Conservation (phyloP, 2,888 invertebrate species). For the Homarus gammarus region DNA sequence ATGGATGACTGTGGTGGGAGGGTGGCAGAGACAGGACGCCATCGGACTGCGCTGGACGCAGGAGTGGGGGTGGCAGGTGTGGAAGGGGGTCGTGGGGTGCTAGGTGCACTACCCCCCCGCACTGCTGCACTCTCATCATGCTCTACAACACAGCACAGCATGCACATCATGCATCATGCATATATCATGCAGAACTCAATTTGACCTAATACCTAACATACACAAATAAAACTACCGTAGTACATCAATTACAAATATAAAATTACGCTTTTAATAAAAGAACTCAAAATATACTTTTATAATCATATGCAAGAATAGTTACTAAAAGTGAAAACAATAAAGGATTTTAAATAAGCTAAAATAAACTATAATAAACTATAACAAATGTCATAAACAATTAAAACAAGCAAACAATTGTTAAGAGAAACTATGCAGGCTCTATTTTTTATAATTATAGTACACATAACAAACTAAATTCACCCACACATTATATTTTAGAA, state of each 20-base stretch:
- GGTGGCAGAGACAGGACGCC: constrained; percentile 58
- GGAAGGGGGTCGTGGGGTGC: constrained; percentile 65
- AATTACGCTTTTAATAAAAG: constrained; percentile 15
- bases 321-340: constrained; percentile 10
- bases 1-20: constrained; percentile 62
- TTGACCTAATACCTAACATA: constrained; percentile 23
- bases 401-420: neutral
- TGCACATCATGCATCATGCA: constrained; percentile 71
- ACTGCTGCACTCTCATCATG: constrained; percentile 65
- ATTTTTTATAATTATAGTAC: neutral
- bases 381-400: neutral
- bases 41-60: constrained; percentile 54
- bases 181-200: constrained; percentile 55
- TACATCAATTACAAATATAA: constrained; percentile 47
- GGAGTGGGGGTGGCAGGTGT: constrained; percentile 57
- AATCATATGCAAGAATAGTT: constrained; percentile 12
- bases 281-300: neutral
- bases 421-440: neutral
- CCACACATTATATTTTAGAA: neutral
- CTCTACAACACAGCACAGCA: constrained; percentile 73
- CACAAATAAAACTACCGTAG: constrained; percentile 49
- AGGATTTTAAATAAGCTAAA: neutral
- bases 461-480: neutral
- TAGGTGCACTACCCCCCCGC: constrained; percentile 60
- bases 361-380: neutral